These are phyloP conservation scores for Agrypnus murinus DNA, from an alignment of 2,888 invertebrate species.

Conservation along the genomic window DNA sequence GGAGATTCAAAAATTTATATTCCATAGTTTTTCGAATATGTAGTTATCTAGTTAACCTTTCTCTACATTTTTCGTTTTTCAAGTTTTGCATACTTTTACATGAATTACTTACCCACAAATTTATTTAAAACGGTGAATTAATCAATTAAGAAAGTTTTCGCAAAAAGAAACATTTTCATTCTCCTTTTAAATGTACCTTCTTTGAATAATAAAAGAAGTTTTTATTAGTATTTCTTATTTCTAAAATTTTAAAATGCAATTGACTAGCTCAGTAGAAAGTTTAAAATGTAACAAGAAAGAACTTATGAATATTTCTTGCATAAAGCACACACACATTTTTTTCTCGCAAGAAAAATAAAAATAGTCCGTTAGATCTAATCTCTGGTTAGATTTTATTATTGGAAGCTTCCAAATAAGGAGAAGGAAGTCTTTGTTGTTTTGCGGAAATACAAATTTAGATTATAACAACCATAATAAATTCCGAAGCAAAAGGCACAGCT, in stretches of 20 bases:
- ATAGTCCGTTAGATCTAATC: neutral
- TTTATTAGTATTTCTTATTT: neutral
- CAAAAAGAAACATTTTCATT: neutral
- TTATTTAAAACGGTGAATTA: neutral
- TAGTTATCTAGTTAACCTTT: no score
- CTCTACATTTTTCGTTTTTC: neutral
- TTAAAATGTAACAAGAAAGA: constrained; percentile 2
- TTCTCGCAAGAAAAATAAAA: neutral
- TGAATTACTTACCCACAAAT: neutral
- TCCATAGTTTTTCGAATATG: no score
- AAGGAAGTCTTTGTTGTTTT: neutral
- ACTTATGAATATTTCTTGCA: constrained; percentile 10
- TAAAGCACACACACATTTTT: neutral
- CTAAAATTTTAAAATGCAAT: neutral
- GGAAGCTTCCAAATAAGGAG: constrained; percentile 19
- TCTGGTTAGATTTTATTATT: constrained; percentile 9
- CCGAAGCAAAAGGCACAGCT: constrained; percentile 33
- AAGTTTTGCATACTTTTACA: constrained; percentile 1
- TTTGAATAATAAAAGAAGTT: constrained; percentile 1
- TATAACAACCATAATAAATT: no score
- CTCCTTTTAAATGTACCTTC: neutral
- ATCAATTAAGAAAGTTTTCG: constrained; percentile 2
- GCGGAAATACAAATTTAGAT: constrained; percentile 15
- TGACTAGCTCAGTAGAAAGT: neutral
- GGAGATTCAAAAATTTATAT: no score